phyloP scores from a whole-genome alignment of 2,113 vertebrate species.

The Crocuta crocuta region DNA sequence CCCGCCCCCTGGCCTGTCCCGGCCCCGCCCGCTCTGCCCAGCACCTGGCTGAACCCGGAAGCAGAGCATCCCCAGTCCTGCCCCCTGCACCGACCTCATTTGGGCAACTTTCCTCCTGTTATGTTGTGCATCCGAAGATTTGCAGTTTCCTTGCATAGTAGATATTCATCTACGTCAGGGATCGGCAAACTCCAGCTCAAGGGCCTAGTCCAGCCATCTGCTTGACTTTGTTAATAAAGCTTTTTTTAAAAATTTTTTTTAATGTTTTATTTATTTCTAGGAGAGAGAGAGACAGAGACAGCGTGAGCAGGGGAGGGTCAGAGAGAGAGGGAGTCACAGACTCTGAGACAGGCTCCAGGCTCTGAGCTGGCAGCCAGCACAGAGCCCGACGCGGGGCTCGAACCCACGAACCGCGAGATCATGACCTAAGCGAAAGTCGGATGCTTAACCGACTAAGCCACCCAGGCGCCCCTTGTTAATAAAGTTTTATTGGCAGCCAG shows the following conservation, averaged over 20 bases:
- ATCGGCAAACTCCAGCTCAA: neutral
- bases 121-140: neutral
- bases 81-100: too few relatives aligned
- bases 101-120: neutral
- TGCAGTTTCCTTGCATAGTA: neutral
- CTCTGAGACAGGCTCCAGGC: too few relatives aligned
- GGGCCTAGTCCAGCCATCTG: rapidly evolving
- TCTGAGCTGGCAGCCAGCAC: too few relatives aligned
- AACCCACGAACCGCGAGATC: too few relatives aligned
- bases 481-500: neutral
- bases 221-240: neutral
- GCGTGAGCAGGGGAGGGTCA: too few relatives aligned
- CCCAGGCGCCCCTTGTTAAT: neutral
- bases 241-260: neutral
- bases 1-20: rapidly evolving
- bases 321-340: too few relatives aligned
- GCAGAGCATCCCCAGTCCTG: neutral
- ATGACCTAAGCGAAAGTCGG: too few relatives aligned
- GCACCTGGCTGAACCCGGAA: neutral
- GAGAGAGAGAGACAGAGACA: too few relatives aligned
- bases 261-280: too few relatives aligned
- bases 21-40: neutral
- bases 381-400: too few relatives aligned
- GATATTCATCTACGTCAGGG: neutral
- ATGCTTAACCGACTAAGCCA: too few relatives aligned